A percentile compares a stretch with the other conserved stretches of the same genome.
Conservation (phyloP, 2,113 vertebrate genomes). For the Lagopus leucura region DNA sequence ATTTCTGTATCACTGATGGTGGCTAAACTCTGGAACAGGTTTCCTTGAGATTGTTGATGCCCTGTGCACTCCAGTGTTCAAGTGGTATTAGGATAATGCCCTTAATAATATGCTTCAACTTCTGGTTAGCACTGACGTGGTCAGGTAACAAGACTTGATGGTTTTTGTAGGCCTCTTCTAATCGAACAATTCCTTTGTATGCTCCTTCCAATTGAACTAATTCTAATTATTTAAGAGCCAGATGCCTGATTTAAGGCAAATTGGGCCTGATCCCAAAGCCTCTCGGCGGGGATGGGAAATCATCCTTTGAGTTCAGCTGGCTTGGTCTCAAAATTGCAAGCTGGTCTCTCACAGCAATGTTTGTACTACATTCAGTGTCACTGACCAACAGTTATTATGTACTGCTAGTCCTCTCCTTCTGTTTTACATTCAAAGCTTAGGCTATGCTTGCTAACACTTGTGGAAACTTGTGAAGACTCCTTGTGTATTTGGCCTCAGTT, state of each 20-base stretch:
- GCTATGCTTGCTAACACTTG: not conserved
- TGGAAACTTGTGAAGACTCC: not conserved
- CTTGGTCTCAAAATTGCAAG: not conserved
- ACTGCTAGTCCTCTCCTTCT: not conserved
- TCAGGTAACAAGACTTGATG: not conserved
- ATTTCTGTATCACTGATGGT: not conserved
- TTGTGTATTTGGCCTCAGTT: not conserved
- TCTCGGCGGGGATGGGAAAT: slow-evolving; percentile 7
- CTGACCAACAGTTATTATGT: not conserved
- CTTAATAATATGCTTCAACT: not conserved
- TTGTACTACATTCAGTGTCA: not conserved
- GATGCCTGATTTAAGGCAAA: slow-evolving; percentile 39
- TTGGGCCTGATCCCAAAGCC: slow-evolving; percentile 39
- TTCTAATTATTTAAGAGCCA: slow-evolving; percentile 25
- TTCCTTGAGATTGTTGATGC: not conserved
- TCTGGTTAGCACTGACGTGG: not conserved
- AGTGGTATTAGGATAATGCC: not conserved
- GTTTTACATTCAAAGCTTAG: not conserved
- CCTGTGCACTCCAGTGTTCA: not conserved
- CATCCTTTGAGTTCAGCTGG: slow-evolving; percentile 33
- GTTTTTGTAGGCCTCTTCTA: not conserved
- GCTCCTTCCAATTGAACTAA: not conserved
- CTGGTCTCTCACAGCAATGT: not conserved
- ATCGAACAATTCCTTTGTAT: not conserved
- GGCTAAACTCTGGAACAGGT: not conserved